phyloP scores from a whole-genome alignment of 2,113 vertebrate genomes.

The Lepidothrix coronata region DNA sequence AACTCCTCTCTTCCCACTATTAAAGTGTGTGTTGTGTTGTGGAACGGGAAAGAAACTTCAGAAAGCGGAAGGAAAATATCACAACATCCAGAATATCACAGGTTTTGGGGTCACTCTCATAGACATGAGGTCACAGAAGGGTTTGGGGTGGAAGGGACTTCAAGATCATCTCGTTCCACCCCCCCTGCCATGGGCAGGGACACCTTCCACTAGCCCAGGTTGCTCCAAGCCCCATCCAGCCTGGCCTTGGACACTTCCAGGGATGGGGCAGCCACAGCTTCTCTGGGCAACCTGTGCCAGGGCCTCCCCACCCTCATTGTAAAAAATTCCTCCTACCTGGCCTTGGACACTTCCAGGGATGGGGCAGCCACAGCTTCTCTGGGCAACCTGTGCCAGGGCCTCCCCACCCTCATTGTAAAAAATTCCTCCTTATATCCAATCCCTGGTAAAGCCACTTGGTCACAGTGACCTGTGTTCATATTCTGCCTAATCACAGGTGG shows the following conservation, averaged over 20 bases:
- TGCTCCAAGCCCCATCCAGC: accelerated
- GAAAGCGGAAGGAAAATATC: background rate
- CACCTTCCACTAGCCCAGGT: background rate
- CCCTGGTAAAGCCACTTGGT: background rate
- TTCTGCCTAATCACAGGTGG: accelerated
- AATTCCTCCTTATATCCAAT: background rate
- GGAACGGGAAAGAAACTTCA: background rate
- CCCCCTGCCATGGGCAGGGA: background rate
- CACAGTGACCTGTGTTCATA: accelerated
- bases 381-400: background rate
- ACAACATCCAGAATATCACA: background rate
- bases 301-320: accelerated
- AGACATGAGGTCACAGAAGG: background rate
- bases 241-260: background rate
- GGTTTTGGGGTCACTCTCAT: background rate
- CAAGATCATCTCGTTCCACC: accelerated
- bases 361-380: too few species aligned
- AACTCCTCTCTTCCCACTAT: accelerated
- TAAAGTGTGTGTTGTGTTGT: accelerated
- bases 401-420: accelerated
- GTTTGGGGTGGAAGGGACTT: background rate
- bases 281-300: background rate
- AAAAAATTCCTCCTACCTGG: too few species aligned
- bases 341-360: too few species aligned
- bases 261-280: background rate